These are phyloP conservation scores for Lasioglossum pauxillum DNA, from an alignment of 2,888 invertebrate genomes.

Conservation along the genomic window DNA sequence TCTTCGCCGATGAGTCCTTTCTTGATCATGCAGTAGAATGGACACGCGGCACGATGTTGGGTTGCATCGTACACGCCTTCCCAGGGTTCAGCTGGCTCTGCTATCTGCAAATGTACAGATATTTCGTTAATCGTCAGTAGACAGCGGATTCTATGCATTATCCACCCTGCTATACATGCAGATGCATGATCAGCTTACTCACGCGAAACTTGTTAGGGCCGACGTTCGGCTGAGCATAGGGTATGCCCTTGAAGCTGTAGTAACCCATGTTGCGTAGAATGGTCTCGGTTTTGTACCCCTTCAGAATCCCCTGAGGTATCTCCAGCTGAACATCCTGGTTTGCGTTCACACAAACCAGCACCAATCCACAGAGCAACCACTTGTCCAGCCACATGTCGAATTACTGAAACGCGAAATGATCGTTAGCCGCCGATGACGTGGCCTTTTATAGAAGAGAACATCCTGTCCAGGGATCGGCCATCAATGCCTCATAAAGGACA, in stretches of 20 bases:
- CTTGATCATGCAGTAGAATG: constrained; percentile 76
- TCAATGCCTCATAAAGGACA: constrained; percentile 8
- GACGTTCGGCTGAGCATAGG: constrained; percentile 78
- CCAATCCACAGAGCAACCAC: constrained; percentile 62
- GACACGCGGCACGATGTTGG: constrained; percentile 73
- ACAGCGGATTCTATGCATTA: too few relatives aligned
- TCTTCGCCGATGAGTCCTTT: constrained; percentile 76
- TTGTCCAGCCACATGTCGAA: constrained; percentile 71
- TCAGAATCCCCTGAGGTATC: constrained; percentile 77
- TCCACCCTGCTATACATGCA: too few relatives aligned
- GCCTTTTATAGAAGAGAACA: constrained; percentile 49
- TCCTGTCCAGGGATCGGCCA: background rate
- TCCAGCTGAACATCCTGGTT: constrained; percentile 74
- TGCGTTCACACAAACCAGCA: constrained; percentile 55
- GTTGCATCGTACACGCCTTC: constrained; percentile 79
- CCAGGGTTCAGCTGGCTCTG: constrained; percentile 78
- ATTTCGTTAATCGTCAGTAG: too few relatives aligned
- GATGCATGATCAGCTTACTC: constrained; percentile 34
- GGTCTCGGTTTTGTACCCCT: constrained; percentile 76
- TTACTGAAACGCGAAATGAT: constrained; percentile 17
- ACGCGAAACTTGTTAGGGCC: constrained; percentile 78
- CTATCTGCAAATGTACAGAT: constrained; percentile 17
- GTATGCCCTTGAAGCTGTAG: constrained; percentile 80
- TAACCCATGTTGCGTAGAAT: constrained; percentile 69
- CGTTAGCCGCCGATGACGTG: background rate